Percentiles rank a stretch among this genome's conserved stretches.
phyloP scores from a whole-genome alignment of 1,140 invertebrate species.

The Amphibalanus amphitrite region DNA sequence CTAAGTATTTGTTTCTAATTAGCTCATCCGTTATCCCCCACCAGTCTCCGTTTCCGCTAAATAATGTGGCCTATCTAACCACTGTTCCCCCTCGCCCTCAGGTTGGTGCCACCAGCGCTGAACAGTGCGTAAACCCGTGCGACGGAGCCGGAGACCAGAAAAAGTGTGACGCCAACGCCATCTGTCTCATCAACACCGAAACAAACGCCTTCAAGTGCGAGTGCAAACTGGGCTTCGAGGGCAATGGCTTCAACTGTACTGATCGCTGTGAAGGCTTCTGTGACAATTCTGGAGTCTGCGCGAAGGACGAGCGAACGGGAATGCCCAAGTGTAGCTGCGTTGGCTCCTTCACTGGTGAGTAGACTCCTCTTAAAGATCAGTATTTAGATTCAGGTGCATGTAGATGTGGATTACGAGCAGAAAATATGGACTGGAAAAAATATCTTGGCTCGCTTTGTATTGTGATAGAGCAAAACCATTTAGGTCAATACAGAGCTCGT shows the following conservation, averaged over 20 bases:
- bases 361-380: no score
- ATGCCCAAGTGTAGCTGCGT: constrained; percentile 65
- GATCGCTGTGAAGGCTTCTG: constrained; percentile 78
- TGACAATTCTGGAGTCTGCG: constrained; percentile 77
- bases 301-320: constrained; percentile 40
- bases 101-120: constrained; percentile 25
- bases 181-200: constrained; percentile 67
- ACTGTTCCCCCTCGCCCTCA: no score
- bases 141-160: constrained; percentile 57
- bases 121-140: constrained; percentile 82
- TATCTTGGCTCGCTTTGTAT: neutral
- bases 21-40: no score
- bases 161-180: constrained; percentile 72
- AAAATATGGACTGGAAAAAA: no score
- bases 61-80: no score
- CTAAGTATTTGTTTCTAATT: no score
- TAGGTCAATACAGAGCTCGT: neutral
- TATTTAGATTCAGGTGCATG: no score
- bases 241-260: constrained; percentile 58
- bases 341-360: constrained; percentile 75
- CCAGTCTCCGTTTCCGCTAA: no score
- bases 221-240: constrained; percentile 85
- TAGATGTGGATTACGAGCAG: no score
- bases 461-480: neutral
- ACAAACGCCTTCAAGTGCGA: constrained; percentile 77